Base-by-base conservation (phyloP, 30 jellyfish, hydroid and myxozoan species). In the Cassiopea andromeda region DNA sequence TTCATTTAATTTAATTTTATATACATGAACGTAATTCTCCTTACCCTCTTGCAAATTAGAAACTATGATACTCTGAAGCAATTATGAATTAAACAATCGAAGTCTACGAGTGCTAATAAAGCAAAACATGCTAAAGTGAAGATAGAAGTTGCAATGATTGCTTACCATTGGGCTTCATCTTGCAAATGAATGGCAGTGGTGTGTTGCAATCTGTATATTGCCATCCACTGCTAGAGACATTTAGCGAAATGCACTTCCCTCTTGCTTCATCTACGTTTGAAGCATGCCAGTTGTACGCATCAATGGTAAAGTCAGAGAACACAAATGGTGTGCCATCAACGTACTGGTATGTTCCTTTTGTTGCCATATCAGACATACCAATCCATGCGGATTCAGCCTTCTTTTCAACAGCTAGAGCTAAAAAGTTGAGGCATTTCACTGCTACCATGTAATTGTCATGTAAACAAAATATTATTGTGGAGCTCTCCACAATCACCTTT, bases 311-410 rank as follows among this genome's bases (percentile, higher is more conserved):
- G 47, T 87, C 99, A 67, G 99, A 96, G 90, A 78, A 96, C 44
- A 88, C 97, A 77, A 80, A 96, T 1, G 99, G 99, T 77, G 98
- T 85, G 46, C 99, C 99, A 89, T 96, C 99, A 12, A 96, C 99
- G 87, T 90, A 96, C 66, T 92, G 99, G 89, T 93, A 92, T 15
- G 94, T 91, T 43, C 99, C 99, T 73, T 96, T 96, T 48, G 94
- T 83, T 13, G 99, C 99, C 90, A 76, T 80, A 73, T 96, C 99
- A 3, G 99, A 96, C 93, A 96, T 70, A 13, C 99, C 99, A 48
- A 96, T 81, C 99, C 99, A 96, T 13, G 96, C 87, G 16, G 66
- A 78, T 14, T 75, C 89, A 75, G 75, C 94, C 46, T 81, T 87
- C 77, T 92, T 96, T 27, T 89, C 97, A 48, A 43, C 58, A 18